A percentile compares a stretch with the other conserved stretches of the same genome.
Conservation (phyloP, 2,888 invertebrate genomes). For the Alviniconcha strummeri region DNA sequence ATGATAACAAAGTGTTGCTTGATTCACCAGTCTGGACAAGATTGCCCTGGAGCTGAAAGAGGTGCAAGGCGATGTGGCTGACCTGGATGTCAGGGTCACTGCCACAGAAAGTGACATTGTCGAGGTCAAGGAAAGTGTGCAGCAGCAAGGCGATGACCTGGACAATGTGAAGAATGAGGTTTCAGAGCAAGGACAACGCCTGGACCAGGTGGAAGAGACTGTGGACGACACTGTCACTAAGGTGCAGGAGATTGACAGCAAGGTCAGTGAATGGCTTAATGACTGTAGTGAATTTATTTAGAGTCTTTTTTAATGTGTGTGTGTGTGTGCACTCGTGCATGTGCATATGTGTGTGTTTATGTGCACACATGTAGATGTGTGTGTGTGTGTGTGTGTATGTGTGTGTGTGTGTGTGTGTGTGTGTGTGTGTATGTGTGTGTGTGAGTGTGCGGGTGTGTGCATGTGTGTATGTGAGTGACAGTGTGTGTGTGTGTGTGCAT, state of each 20-base stretch:
- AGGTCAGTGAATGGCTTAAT: conserved; percentile 47
- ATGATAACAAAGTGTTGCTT: not conserved
- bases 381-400: too few relatives aligned
- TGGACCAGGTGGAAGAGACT: conserved; percentile 53
- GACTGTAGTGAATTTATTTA: too few relatives aligned
- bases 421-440: too few relatives aligned
- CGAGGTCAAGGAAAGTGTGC: conserved; percentile 52
- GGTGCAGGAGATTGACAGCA: conserved; percentile 66
- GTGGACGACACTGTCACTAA: conserved; percentile 57
- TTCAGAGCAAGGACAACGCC: conserved; percentile 49
- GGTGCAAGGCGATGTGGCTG: conserved; percentile 53
- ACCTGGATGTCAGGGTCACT: conserved; percentile 54
- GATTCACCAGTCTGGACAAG: conserved; percentile 50
- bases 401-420: too few relatives aligned
- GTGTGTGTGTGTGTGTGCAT: too few relatives aligned
- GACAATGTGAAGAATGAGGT: conserved; percentile 46
- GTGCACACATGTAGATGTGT: too few relatives aligned
- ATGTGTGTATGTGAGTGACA: too few relatives aligned
- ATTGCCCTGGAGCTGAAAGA: conserved; percentile 55
- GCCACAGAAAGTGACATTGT: conserved; percentile 53
- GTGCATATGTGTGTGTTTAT: too few relatives aligned
- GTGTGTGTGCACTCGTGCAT: too few relatives aligned
- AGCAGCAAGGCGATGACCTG: conserved; percentile 54
- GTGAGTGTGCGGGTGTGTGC: too few relatives aligned
- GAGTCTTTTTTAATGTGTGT: too few relatives aligned